Percentiles rank a stretch among this genome's conserved stretches.
Evolutionary conservation across 2,797 vertebrate species (phyloP).

Genomic region (Oreochromis grahami): DNA sequence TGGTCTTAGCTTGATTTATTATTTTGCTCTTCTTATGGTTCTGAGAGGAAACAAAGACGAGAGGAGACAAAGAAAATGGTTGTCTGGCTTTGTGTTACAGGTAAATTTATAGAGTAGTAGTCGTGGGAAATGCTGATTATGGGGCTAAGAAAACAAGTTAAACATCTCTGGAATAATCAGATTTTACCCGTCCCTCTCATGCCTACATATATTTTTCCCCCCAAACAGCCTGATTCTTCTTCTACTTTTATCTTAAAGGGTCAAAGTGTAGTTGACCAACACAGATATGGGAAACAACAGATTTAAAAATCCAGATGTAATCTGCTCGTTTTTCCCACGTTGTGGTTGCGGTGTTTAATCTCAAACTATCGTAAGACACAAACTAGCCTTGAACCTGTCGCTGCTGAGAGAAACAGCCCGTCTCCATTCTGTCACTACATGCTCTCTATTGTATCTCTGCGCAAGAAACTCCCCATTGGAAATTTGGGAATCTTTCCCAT

Average conservation of each 20-base stretch:
- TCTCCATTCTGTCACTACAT: constrained; percentile 57
- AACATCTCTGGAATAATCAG: constrained; percentile 12
- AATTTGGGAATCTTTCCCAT: constrained; percentile 75
- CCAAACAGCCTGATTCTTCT: not conserved
- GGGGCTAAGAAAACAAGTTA: not conserved
- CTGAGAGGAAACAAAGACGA: not conserved
- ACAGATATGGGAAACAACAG: not conserved
- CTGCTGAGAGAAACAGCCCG: constrained; percentile 45
- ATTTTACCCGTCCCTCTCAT: not conserved
- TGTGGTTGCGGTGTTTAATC: constrained; percentile 22
- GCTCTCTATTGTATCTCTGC: constrained; percentile 50
- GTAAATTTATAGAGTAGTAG: not conserved
- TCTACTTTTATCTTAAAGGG: not conserved
- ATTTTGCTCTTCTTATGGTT: not conserved
- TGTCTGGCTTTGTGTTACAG: not conserved
- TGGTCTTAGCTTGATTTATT: not conserved
- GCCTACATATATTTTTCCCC: accelerated
- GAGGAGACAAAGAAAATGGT: not conserved
- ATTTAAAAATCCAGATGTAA: not conserved
- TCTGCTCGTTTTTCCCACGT: not conserved
- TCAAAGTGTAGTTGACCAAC: not conserved
- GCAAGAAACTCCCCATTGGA: constrained; percentile 62
- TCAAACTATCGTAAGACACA: not conserved
- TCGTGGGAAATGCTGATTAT: not conserved
- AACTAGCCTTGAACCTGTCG: constrained; percentile 23